phyloP scores from a whole-genome alignment of 2,888 invertebrate species.

The Rhogogaster chlorosoma region DNA sequence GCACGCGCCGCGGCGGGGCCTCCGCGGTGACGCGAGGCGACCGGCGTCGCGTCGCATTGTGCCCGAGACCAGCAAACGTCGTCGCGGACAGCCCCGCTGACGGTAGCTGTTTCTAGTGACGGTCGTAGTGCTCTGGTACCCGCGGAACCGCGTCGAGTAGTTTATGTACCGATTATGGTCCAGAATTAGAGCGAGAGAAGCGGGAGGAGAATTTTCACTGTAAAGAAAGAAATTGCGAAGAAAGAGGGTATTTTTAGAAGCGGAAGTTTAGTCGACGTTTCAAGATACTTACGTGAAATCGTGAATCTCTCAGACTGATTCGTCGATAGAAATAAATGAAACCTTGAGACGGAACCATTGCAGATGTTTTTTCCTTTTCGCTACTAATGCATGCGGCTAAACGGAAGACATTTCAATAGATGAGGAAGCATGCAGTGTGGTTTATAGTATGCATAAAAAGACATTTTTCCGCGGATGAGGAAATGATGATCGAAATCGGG shows the following conservation, averaged over 20 bases:
- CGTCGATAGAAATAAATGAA: background rate
- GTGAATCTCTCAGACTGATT: background rate
- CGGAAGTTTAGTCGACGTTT: background rate
- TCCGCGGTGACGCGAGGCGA: slow-evolving; percentile 58
- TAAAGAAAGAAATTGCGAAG: background rate
- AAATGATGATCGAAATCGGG: background rate
- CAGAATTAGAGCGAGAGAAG: background rate
- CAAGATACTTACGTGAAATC: background rate
- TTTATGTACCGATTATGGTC: background rate
- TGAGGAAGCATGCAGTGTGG: background rate
- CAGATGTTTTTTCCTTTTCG: background rate
- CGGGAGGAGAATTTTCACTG: background rate
- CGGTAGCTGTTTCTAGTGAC: slow-evolving; percentile 4
- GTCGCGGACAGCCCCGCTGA: slow-evolving; percentile 51
- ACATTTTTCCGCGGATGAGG: background rate
- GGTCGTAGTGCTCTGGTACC: background rate
- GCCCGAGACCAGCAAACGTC: slow-evolving; percentile 52
- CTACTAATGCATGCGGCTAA: background rate
- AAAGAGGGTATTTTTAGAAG: background rate
- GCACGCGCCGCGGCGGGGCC: slow-evolving; percentile 63
- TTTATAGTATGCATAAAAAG: background rate
- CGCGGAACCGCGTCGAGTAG: background rate
- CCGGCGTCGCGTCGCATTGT: slow-evolving; percentile 57
- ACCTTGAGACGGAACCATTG: background rate
- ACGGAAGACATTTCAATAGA: background rate